phyloP scores from a whole-genome alignment of 2,888 invertebrate species.

The Euclidia mi region DNA sequence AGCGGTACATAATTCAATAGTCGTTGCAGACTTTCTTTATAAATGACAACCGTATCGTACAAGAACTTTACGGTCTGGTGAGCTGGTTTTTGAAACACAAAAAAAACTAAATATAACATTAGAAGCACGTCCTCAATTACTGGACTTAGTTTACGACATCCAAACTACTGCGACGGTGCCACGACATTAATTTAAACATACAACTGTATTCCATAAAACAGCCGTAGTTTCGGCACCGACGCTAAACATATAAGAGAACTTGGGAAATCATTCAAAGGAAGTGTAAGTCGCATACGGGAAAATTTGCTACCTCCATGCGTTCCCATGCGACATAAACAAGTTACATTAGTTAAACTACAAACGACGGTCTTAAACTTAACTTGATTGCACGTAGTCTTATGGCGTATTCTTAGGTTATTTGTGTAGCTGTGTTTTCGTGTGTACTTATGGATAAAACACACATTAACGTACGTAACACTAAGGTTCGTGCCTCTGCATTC shows the following conservation, averaged over 20 bases:
- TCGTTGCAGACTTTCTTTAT: too few relatives aligned
- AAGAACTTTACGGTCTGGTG: not conserved
- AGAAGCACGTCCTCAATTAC: slow-evolving; percentile 20
- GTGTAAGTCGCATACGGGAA: slow-evolving; percentile 52
- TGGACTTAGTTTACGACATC: not conserved
- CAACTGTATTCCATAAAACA: slow-evolving; percentile 34
- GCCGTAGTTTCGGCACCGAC: slow-evolving; percentile 21
- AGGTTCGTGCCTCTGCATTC: too few relatives aligned
- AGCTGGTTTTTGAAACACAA: too few relatives aligned
- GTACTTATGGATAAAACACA: not conserved
- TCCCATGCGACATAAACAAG: slow-evolving; percentile 53
- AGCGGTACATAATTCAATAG: too few relatives aligned
- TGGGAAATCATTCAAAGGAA: slow-evolving; percentile 59
- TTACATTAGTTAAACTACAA: slow-evolving; percentile 63
- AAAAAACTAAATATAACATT: slow-evolving; percentile 9
- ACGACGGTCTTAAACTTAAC: slow-evolving; percentile 59
- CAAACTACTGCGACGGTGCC: slow-evolving; percentile 7
- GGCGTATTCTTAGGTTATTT: slow-evolving; percentile 19
- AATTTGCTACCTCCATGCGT: slow-evolving; percentile 62
- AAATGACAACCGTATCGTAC: not conserved
- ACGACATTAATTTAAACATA: slow-evolving; percentile 28
- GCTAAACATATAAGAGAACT: slow-evolving; percentile 40
- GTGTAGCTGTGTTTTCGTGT: slow-evolving; percentile 1
- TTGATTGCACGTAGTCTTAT: slow-evolving; percentile 49
- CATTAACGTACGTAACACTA: too few relatives aligned